Evolutionary conservation across 2,888 invertebrate genomes (phyloP).

Genomic region (Drosophila melanosoma): DNA sequence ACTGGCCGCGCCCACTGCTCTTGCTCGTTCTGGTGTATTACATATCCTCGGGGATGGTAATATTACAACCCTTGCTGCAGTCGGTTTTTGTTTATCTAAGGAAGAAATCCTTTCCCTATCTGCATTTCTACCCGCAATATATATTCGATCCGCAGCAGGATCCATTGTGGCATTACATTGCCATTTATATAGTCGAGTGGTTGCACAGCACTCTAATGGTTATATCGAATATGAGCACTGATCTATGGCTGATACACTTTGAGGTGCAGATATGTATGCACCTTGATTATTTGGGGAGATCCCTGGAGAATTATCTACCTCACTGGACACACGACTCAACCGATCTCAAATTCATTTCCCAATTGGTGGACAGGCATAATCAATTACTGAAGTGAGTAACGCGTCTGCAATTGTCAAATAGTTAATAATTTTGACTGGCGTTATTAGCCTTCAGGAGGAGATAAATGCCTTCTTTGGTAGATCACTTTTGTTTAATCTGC

Average conservation of each 20-base stretch:
- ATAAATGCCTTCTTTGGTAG: constrained; percentile 50
- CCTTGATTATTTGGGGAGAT: constrained; percentile 61
- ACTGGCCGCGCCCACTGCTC: constrained; percentile 37
- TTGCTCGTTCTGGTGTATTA: constrained; percentile 32
- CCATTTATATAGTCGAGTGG: constrained; percentile 49
- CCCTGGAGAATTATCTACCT: constrained; percentile 62
- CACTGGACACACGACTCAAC: constrained; percentile 18
- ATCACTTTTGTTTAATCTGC: constrained; percentile 49
- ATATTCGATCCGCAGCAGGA: constrained; percentile 30
- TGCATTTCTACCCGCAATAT: constrained; percentile 52
- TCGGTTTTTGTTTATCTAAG: constrained; percentile 20
- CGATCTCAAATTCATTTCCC: constrained; percentile 41
- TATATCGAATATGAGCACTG: constrained; percentile 46
- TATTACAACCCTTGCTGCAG: constrained; percentile 35
- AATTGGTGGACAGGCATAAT: constrained; percentile 43
- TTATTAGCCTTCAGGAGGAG: constrained; percentile 49
- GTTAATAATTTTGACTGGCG: background rate
- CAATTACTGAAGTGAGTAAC: constrained; percentile 31
- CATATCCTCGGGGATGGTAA: constrained; percentile 31
- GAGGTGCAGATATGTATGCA: constrained; percentile 78
- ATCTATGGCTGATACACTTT: constrained; percentile 69
- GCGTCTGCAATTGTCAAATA: background rate
- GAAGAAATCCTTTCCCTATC: constrained; percentile 20
- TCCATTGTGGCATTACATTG: constrained; percentile 44
- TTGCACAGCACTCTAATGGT: constrained; percentile 52